Conservation (phyloP, 2,797 vertebrate species). For the Cuculus canorus region DNA sequence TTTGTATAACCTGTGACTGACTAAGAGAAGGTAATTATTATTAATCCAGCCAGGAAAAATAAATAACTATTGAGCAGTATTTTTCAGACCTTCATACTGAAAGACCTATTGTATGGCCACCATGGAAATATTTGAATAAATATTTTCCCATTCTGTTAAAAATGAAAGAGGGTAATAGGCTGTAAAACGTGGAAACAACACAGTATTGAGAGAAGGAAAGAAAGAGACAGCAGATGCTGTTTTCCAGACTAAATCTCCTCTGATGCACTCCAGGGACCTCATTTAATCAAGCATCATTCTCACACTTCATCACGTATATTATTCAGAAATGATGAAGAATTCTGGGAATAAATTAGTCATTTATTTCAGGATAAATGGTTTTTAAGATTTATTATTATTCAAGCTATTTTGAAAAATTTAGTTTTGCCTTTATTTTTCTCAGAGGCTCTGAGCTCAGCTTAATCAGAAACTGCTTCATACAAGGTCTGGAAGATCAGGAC, state of each 20-base stretch:
- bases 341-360: slow-evolving; percentile 67
- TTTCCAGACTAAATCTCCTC: slow-evolving; percentile 68
- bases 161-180: slow-evolving; percentile 45
- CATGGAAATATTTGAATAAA: slow-evolving; percentile 43
- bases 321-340: slow-evolving; percentile 72
- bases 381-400: slow-evolving; percentile 53
- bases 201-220: slow-evolving; percentile 19
- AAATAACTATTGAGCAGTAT: slow-evolving; percentile 28
- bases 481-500: not conserved
- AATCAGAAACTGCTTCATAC: not conserved
- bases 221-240: slow-evolving; percentile 68
- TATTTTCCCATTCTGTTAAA: slow-evolving; percentile 29
- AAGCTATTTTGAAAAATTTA: slow-evolving; percentile 46
- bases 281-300: slow-evolving; percentile 75
- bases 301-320: slow-evolving; percentile 70
- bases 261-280: slow-evolving; percentile 65
- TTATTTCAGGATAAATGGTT: slow-evolving; percentile 51
- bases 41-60: slow-evolving; percentile 28
- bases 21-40: slow-evolving; percentile 30
- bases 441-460: not conserved
- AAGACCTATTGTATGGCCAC: slow-evolving; percentile 30
- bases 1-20: slow-evolving; percentile 17
- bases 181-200: slow-evolving; percentile 32
- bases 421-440: slow-evolving; percentile 17
- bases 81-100: slow-evolving; percentile 28